Evolutionary conservation across 2,797 vertebrate genomes (phyloP), one percentile per base, ranked within the genome.

Genomic region (Threskiornis aethiopicus): DNA sequence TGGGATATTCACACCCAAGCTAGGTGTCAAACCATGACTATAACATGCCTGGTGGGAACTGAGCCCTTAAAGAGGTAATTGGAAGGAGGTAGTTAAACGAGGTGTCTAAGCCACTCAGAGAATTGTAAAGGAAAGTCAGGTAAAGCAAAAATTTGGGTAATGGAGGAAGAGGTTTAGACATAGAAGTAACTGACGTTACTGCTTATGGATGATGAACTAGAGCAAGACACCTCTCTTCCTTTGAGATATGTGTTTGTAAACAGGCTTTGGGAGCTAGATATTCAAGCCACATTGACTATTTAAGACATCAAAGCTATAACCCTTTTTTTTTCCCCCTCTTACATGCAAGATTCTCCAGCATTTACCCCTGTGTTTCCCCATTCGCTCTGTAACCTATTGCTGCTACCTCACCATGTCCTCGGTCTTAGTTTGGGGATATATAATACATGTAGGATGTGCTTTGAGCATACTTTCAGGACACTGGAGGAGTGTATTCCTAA

Each of bases 241-340:
- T 81, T 57, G 52, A 75, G 52, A 59, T 54, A 22, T 39, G 2
- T 76, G 5, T 44, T 80, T 66, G 16, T 41, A 67, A 75, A 71
- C 11, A 51, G 28, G 5, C 7, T 84, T 84, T 71, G 16, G 44
- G 58, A 76, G 20, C 2, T 49, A 42, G 44, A 42, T 47, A 21
- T 39, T 41, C 16, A 73, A 83, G 24, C 2, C 16, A 49, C 10
- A 13, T 10, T 28, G 26, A 58, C 20, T 49, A 11, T 6, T 7
- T 41, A 66, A 86, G 16, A 44, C 4, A 31, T 4, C 19, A 44
- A 58, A 70, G 12, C 3, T 33, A 10, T 17, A 72, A 37, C 2
- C 4, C 7, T 10, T 15, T 3, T n/a, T 42, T 13, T 6, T 59
- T 12, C 4, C 3, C 0, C 2, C 6, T 6, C 9, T 65, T 37